Base-by-base conservation (phyloP, 2,113 vertebrate genomes). In the Turdus rufiventris region DNA sequence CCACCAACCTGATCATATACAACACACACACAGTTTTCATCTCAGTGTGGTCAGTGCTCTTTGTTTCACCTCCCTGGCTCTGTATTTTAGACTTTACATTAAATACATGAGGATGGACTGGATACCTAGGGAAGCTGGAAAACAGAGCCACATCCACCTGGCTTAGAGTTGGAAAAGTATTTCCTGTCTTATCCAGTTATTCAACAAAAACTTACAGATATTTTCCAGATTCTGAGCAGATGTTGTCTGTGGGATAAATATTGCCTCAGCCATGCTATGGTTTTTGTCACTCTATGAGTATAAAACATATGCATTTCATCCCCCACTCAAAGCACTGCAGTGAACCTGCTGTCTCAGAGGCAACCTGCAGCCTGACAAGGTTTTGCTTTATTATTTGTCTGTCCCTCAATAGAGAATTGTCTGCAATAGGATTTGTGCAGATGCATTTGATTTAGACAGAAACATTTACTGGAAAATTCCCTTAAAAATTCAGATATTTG, bases 1-100 rank as follows among this genome's bases (percentile, higher is more conserved):
- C 0, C 9, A 16, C 24, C 53, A 29, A 10, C 14, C 19, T 40
- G 10, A n/a, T 28, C 53, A 43, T 8, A 53, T 0, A 31, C 2
- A 5, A 40, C 31, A 61, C 45, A 40, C 45, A 36, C 3, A 1
- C 14, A 54, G 42, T 24, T 61, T 48, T 68, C 36, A 53, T 24
- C 66, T 62, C 42, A 5, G 9, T 14, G 10, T 5, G 43, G 24
- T 34, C 54, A 40, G 0, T 15, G 33, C 20, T 71, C 63, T 70
- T 48, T 53, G 10, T 58, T 79, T 66, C n/a, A n/a, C 7, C 12
- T 60, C 24, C 5, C 11, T 48, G 19, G 31, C 73, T 78, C 48
- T 50, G 12, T 14, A 70, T 15, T 36, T 36, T n/a, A 50, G 23
- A 16, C 12, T 74, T 77, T 38, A 36, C 9, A 48, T 25, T 50